A percentile compares a stretch with the other conserved stretches of the same genome.
Evolutionary conservation across 1,140 invertebrate species (phyloP).

Genomic region (Alviniconcha marisindica): DNA sequence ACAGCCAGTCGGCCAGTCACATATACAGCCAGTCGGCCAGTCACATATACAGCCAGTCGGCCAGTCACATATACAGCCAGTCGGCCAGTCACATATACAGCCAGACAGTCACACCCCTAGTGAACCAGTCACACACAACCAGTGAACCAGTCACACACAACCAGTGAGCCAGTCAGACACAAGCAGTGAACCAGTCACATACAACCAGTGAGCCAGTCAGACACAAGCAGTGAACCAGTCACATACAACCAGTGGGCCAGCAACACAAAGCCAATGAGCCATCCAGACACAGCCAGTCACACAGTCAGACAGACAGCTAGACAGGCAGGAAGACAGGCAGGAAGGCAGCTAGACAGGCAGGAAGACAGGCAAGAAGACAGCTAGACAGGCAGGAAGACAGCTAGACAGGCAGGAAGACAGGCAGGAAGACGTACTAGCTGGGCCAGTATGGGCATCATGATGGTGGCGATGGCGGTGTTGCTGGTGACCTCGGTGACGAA

Average conservation of each 20-base stretch:
- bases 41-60: background rate
- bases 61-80: no score
- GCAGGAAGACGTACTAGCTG: slow-evolving; percentile 69
- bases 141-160: no score
- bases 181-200: no score
- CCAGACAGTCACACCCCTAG: no score
- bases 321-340: background rate
- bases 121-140: background rate
- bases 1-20: slow-evolving; percentile 50
- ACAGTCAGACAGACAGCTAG: background rate
- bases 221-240: no score
- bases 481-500: slow-evolving; percentile 77
- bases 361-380: background rate
- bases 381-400: background rate
- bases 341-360: background rate
- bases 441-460: slow-evolving; percentile 77
- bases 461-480: slow-evolving; percentile 77
- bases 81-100: no score
- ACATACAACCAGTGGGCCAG: no score
- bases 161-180: background rate
- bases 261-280: no score
- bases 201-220: background rate
- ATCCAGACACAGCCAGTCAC: background rate
- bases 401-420: background rate
- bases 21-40: background rate